phyloP scores from a whole-genome alignment of 2,797 vertebrate genomes.

The Amazona finschi region DNA sequence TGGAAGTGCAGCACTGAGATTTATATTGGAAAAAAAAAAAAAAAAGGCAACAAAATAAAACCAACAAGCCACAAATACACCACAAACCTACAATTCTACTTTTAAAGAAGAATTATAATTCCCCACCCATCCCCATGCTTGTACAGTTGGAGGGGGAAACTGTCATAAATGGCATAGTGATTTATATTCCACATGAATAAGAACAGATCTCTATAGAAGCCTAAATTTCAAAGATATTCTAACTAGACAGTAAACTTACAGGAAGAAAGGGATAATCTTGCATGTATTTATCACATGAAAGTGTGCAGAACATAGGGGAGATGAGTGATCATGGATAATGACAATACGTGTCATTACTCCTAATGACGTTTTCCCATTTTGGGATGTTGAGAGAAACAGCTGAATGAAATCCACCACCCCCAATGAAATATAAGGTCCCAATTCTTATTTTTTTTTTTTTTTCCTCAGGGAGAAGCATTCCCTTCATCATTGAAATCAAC shows the following conservation, averaged over 20 bases:
- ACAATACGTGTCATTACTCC: background rate
- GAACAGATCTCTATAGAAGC: background rate
- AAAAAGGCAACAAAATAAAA: too few relatives aligned
- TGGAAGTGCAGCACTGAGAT: background rate
- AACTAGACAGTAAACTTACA: background rate
- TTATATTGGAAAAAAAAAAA: background rate
- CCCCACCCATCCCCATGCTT: background rate
- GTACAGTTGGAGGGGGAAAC: background rate
- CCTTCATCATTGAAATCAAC: background rate
- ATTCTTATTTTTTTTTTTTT: background rate
- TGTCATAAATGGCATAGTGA: background rate
- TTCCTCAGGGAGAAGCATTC: background rate
- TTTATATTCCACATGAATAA: background rate
- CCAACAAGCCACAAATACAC: too few relatives aligned
- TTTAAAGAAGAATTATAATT: background rate
- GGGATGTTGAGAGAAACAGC: rapidly evolving
- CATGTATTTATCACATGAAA: background rate
- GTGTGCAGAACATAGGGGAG: background rate
- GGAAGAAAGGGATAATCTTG: background rate
- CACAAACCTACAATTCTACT: background rate
- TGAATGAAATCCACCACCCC: background rate
- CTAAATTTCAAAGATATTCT: background rate
- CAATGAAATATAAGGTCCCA: background rate
- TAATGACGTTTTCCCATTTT: background rate
- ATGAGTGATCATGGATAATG: background rate